Conservation (phyloP, 2,113 vertebrate species). For the Ellobius talpinus region DNA sequence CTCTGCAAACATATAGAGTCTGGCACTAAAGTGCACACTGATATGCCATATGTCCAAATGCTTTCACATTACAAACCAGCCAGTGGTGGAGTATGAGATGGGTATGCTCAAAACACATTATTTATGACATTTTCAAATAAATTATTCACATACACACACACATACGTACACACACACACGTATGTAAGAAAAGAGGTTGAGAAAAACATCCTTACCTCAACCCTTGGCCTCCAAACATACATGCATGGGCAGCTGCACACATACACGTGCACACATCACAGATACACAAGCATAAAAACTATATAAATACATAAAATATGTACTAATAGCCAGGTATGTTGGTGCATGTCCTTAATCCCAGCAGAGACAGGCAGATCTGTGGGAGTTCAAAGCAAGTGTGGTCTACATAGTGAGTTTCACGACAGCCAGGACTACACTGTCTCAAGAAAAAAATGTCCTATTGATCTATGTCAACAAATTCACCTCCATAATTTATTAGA, state of each 20-base stretch:
- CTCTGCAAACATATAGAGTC: neutral
- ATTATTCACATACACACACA: neutral
- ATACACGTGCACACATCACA: neutral
- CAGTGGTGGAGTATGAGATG: neutral
- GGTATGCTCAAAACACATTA: neutral
- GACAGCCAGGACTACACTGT: neutral
- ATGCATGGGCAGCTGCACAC: neutral
- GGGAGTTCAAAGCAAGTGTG: neutral
- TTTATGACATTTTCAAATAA: neutral
- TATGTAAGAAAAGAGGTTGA: neutral
- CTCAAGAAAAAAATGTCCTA: neutral
- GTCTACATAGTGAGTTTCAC: neutral
- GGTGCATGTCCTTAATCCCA: neutral
- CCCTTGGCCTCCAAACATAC: neutral
- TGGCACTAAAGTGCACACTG: neutral
- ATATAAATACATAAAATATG: neutral
- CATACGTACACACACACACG: neutral
- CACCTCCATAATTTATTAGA: neutral
- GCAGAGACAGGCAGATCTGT: neutral
- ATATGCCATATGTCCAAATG: neutral
- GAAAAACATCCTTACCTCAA: neutral
- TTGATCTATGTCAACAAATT: neutral
- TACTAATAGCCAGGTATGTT: neutral
- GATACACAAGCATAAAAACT: neutral
- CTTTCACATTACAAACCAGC: constrained; percentile 3